Percentiles rank a stretch among this genome's conserved stretches.
Conservation (phyloP, 2,113 vertebrate genomes). For the Ibidorhyncha struthersii region DNA sequence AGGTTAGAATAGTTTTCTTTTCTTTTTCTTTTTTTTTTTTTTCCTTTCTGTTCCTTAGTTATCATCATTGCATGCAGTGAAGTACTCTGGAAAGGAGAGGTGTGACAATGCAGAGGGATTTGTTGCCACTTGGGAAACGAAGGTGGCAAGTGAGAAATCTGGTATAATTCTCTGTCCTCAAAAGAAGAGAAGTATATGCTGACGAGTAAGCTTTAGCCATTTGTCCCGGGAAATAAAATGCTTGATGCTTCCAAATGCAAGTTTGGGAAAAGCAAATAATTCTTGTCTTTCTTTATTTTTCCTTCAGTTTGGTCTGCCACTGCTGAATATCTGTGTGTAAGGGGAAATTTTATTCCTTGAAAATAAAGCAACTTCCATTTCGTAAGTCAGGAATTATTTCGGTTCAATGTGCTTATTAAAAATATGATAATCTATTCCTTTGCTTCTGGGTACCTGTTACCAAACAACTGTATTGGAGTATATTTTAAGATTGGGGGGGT, state of each 20-base stretch:
- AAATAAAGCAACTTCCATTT: not conserved
- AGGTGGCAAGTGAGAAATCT: not conserved
- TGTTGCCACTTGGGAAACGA: not conserved
- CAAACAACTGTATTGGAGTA: not conserved
- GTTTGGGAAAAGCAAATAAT: not conserved
- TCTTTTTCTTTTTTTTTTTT: too few relatives aligned
- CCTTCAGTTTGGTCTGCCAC: not conserved
- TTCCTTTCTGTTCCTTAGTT: not conserved
- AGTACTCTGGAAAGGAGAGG: not conserved
- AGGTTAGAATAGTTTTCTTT: too few relatives aligned
- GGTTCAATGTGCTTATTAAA: not conserved
- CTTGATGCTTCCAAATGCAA: not conserved
- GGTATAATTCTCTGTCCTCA: not conserved
- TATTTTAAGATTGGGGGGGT: not conserved
- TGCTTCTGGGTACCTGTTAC: not conserved
- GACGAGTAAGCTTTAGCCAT: not conserved
- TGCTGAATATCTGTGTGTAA: not conserved
- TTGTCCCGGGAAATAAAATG: not conserved
- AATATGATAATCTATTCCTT: not conserved
- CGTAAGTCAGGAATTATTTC: not conserved
- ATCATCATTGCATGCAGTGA: not conserved
- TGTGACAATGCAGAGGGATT: not conserved
- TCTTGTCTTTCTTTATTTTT: too few relatives aligned
- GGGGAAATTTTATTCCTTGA: not conserved
- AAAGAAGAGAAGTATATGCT: not conserved